Evolutionary conservation across 2,888 invertebrate species (phyloP).

Genomic region (Cancer borealis): DNA sequence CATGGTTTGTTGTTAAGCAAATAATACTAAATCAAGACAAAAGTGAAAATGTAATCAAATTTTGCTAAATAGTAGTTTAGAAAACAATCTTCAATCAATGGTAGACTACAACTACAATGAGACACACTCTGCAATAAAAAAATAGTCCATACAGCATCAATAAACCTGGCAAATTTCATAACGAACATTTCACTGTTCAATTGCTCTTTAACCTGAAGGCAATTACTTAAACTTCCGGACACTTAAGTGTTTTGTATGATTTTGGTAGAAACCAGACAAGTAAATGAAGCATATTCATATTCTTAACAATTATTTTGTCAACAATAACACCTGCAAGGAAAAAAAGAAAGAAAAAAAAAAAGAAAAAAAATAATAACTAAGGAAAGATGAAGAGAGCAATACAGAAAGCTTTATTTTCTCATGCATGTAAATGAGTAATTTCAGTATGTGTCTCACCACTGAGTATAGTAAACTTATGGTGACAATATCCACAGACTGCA

Average conservation of each 20-base stretch:
- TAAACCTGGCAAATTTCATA: not conserved
- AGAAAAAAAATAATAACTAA: not conserved
- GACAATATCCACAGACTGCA: slow-evolving; percentile 93
- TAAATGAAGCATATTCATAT: not conserved
- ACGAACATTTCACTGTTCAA: no score
- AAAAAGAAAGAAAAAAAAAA: not conserved
- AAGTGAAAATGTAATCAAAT: not conserved
- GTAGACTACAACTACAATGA: not conserved
- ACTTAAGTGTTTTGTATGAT: not conserved
- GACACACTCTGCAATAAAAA: not conserved
- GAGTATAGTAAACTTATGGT: slow-evolving; percentile 87
- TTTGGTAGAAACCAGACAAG: not conserved
- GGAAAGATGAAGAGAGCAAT: not conserved
- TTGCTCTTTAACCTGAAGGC: no score
- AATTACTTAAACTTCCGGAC: not conserved
- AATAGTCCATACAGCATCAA: not conserved
- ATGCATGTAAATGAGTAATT: not conserved
- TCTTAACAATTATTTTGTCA: not conserved
- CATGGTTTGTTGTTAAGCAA: not conserved
- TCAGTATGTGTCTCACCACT: slow-evolving; percentile 83
- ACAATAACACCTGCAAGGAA: not conserved
- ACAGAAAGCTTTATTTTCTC: not conserved
- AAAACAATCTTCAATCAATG: not conserved
- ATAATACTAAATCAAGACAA: no score
- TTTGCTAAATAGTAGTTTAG: not conserved